phyloP scores from a whole-genome alignment of 2,797 vertebrate genomes.

The Acomys russatus region DNA sequence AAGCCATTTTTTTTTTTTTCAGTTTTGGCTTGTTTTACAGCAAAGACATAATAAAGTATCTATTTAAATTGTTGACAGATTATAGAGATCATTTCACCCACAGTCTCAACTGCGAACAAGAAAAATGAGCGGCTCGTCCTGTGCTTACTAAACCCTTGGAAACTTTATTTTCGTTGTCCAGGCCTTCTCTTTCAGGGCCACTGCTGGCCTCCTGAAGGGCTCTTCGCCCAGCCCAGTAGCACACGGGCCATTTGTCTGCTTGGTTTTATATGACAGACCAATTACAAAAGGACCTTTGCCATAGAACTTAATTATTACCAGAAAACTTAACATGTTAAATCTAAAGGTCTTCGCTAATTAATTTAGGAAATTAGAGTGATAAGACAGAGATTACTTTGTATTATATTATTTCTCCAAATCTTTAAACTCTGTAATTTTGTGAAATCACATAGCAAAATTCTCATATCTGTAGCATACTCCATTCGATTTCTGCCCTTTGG shows the following conservation, averaged over 20 bases:
- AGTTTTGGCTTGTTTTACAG: conserved; percentile 19
- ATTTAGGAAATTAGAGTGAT: neutral
- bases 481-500: neutral
- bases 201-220: neutral
- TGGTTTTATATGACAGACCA: conserved; percentile 35
- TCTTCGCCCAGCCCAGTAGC: neutral
- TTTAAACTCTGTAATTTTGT: conserved; percentile 27
- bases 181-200: neutral
- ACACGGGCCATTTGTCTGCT: neutral
- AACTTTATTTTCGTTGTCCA: neutral
- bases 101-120: neutral
- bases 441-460: conserved; percentile 5
- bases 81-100: neutral
- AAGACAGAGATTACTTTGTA: neutral
- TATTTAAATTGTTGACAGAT: neutral
- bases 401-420: neutral
- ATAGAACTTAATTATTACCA: neutral
- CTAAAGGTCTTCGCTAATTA: conserved; percentile 13
- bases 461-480: neutral
- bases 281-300: conserved; percentile 16
- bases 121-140: neutral
- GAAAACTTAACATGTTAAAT: neutral
- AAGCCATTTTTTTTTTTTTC: neutral
- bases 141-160: neutral
- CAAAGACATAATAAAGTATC: conserved; percentile 21